A percentile compares a stretch with the other conserved stretches of the same genome.
Conservation (phyloP, 2,888 invertebrate genomes). For the Drosophila melanocephala region DNA sequence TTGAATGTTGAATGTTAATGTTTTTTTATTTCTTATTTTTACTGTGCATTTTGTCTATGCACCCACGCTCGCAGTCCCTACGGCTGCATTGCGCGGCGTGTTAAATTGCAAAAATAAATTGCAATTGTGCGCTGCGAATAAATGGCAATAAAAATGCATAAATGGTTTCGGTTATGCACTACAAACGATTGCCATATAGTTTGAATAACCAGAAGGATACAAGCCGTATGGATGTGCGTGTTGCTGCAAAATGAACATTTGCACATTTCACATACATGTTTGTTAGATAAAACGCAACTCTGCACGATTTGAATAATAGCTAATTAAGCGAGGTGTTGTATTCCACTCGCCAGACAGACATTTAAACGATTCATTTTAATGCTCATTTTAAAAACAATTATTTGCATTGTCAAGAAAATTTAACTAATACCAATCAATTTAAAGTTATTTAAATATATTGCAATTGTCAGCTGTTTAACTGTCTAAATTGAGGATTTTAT, state of each 20-base stretch:
- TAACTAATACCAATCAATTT: neutral
- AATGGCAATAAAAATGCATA: constrained; percentile 79
- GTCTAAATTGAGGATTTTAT: constrained; percentile 1
- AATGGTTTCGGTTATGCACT: constrained; percentile 75
- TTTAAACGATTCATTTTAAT: constrained; percentile 36
- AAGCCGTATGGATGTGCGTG: constrained; percentile 1
- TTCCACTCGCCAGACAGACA: constrained; percentile 52
- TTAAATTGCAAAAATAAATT: constrained; percentile 82
- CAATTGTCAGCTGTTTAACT: constrained; percentile 4
- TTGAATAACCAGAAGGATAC: constrained; percentile 63
- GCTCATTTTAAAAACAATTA: neutral
- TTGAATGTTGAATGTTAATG: constrained; percentile 1
- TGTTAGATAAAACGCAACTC: neutral
- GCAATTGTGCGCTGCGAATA: constrained; percentile 72
- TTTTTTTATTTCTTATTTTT: neutral
- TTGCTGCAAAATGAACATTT: constrained; percentile 1
- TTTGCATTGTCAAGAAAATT: neutral
- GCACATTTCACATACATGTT: neutral
- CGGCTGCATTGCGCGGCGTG: constrained; percentile 57
- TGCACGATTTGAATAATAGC: constrained; percentile 28
- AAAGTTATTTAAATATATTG: neutral
- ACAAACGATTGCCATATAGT: constrained; percentile 54
- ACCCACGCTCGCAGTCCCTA: constrained; percentile 2
- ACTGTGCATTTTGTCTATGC: constrained; percentile 29
- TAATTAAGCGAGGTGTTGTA: constrained; percentile 62